phyloP scores from a whole-genome alignment of 2,113 vertebrate genomes.

The Centropus bengalensis region DNA sequence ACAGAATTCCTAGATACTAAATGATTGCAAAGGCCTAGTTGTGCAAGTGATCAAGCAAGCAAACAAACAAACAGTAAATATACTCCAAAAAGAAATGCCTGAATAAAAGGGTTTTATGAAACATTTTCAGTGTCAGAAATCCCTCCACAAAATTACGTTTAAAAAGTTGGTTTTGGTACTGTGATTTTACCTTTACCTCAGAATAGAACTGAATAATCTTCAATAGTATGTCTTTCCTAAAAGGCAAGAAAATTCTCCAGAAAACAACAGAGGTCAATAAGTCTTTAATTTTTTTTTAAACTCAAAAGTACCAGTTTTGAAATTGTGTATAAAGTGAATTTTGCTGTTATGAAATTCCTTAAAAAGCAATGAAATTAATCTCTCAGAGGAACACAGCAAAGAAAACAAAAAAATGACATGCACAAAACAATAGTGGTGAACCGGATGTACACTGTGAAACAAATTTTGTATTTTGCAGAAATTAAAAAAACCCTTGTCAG shows the following conservation, averaged over 20 bases:
- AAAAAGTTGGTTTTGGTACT: neutral
- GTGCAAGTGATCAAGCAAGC: neutral
- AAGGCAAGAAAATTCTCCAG: neutral
- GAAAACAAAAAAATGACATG: neutral
- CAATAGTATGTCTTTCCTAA: neutral
- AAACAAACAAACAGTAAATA: neutral
- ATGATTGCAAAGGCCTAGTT: neutral
- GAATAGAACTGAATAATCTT: neutral
- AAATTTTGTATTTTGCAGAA: slow-evolving; percentile 36
- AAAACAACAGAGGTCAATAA: neutral
- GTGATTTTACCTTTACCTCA: neutral
- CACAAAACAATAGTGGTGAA: slow-evolving; percentile 20
- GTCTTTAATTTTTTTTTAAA: neutral
- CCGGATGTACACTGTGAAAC: neutral
- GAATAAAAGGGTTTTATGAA: neutral
- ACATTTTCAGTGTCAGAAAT: neutral
- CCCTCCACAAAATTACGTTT: neutral
- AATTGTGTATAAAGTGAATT: neutral
- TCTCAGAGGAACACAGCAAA: neutral
- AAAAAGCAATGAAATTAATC: neutral
- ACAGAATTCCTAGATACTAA: neutral
- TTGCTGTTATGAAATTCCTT: neutral
- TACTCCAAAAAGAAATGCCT: neutral
- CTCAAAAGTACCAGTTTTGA: neutral
- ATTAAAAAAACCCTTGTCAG: slow-evolving; percentile 29